phyloP scores from a whole-genome alignment of 2,888 invertebrate genomes.

The Teinopalpus imperialis region DNA sequence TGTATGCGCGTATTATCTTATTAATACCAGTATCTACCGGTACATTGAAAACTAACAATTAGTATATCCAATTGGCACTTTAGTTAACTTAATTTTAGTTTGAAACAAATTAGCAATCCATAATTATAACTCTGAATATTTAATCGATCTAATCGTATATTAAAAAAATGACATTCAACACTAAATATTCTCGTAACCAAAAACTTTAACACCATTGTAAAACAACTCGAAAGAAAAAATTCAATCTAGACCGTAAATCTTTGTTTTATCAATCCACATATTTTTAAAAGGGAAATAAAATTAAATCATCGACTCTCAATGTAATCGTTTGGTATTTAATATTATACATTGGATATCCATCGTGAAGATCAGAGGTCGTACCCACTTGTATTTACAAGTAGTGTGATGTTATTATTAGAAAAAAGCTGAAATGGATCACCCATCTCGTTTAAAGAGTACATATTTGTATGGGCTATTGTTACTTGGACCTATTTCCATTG shows the following conservation, averaged over 20 bases:
- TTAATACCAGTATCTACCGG: too few species aligned
- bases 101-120: too few species aligned
- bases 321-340: constrained; percentile 6
- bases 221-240: constrained; percentile 13
- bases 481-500: constrained; percentile 39
- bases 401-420: constrained; percentile 37
- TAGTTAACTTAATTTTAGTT: too few species aligned
- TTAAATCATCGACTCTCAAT: constrained; percentile 17
- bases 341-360: background rate
- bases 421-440: constrained; percentile 37
- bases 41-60: too few species aligned
- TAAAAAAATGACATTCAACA: too few species aligned
- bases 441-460: constrained; percentile 43
- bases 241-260: constrained; percentile 25
- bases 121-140: too few species aligned
- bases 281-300: constrained; percentile 26
- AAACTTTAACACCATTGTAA: constrained; percentile 16
- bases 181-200: too few species aligned
- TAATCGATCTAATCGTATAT: too few species aligned
- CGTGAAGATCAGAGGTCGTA: background rate
- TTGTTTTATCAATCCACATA: constrained; percentile 27
- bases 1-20: too few species aligned
- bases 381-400: constrained; percentile 2
- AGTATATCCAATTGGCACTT: too few species aligned
- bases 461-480: constrained; percentile 64